Percentiles rank a stretch among this genome's conserved stretches.
Evolutionary conservation across 1,140 invertebrate genomes (phyloP).

Genomic region (Bombus soroeensis): DNA sequence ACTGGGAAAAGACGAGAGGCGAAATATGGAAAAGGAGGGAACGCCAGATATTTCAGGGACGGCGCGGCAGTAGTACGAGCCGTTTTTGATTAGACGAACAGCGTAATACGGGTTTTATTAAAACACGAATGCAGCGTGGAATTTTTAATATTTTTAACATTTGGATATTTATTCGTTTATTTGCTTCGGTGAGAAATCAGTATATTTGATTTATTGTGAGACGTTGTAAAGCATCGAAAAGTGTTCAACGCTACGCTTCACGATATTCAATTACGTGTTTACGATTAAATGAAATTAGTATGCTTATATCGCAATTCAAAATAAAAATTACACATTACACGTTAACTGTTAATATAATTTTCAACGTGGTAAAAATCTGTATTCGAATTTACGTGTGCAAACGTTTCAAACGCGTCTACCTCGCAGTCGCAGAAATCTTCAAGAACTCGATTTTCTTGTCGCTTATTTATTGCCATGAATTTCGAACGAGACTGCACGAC

Average conservation of each 20-base stretch:
- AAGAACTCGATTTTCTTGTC: not conserved
- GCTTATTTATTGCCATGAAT: constrained; percentile 29
- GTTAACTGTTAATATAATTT: not conserved
- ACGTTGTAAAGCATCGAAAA: too few species aligned
- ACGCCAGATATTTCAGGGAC: not conserved
- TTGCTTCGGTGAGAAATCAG: not conserved
- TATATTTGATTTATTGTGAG: not conserved
- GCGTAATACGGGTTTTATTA: not conserved
- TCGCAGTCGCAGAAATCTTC: not conserved
- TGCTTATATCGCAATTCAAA: too few species aligned
- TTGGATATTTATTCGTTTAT: not conserved
- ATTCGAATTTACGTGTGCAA: not conserved
- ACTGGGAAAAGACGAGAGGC: not conserved
- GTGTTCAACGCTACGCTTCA: too few species aligned
- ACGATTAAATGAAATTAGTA: too few species aligned
- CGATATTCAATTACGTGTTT: too few species aligned
- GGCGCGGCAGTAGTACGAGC: not conserved
- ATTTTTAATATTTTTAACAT: not conserved
- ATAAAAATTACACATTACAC: not conserved
- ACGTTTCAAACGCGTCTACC: not conserved
- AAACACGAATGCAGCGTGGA: not conserved
- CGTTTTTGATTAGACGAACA: constrained; percentile 2
- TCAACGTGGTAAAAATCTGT: constrained; percentile 26
- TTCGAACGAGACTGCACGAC: not conserved
- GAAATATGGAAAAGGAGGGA: not conserved